Base-by-base conservation (phyloP, 1,140 invertebrate species). In the Zaprionus camerounensis region DNA sequence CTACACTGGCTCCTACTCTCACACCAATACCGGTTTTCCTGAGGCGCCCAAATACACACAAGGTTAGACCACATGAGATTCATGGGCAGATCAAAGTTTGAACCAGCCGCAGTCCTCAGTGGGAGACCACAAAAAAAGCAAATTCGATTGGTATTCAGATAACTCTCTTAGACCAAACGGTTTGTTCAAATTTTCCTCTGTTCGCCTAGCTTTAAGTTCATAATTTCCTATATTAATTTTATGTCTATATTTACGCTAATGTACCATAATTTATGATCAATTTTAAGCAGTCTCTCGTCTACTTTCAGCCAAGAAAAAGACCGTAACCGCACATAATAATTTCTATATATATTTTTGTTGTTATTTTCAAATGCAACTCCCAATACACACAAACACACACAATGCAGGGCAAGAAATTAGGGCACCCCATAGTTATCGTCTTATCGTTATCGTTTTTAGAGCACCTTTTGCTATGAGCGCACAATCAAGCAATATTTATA, bases 21-120 rank as follows among this genome's bases (percentile, higher is more conserved):
- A 79, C 22, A 72, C 76, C 31, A 64, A 74, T 84, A 90, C 81
- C 83, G 91, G 91, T 92, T 92, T 91, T 92, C 91, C 91, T 92
- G 91, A 81, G 88, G 88, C 81, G 68, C 28, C 80, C 75, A 70
- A 71, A 81, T 92, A 92, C 70, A 67, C 71, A 74, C 44, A 77
- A 92, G 91, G 91, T 92, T 92, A 92, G 91, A 82, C 65, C 64
- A 79, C 63, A 69, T 71, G 63, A 76, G 78, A 83, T 74, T 76
- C 70, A 67, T 44, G 64, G 71, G 55, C 72, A 78, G 83, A 78
- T 63, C 79, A 66, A 82, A 86, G 82, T 87, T 83, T 86, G 83
- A 86, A 80, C 83, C 73, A 77, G 73, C 77, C 78, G 71, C 26
- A 57, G 46, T 11, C 20, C 20, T 24, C 24, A 15, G 61, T 41